phyloP scores from a whole-genome alignment of 2,888 invertebrate genomes.

The Mythimna vitellina region DNA sequence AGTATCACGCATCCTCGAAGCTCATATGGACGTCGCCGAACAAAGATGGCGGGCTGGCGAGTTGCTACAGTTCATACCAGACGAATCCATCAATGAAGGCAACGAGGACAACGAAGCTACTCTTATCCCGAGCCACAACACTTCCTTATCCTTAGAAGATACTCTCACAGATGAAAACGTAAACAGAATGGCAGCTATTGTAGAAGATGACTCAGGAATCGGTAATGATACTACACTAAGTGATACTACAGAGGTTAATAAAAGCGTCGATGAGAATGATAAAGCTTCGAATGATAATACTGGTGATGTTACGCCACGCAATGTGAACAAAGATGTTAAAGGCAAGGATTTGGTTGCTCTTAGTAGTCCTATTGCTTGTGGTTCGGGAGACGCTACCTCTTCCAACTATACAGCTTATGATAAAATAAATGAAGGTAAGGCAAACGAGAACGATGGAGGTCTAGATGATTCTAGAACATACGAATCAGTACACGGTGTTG shows the following conservation, averaged over 20 bases:
- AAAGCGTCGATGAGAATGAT: constrained; percentile 18
- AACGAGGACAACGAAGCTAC: constrained; percentile 78
- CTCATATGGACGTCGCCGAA: constrained; percentile 81
- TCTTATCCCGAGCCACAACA: constrained; percentile 75
- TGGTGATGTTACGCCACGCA: constrained; percentile 24
- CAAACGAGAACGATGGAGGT: constrained; percentile 18
- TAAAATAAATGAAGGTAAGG: constrained; percentile 13
- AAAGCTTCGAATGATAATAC: constrained; percentile 6
- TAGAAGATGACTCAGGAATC: constrained; percentile 68
- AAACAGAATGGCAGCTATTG: constrained; percentile 52
- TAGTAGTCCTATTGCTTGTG: constrained; percentile 26
- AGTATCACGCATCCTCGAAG: constrained; percentile 83
- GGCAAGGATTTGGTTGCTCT: not conserved
- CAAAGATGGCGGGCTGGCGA: constrained; percentile 78
- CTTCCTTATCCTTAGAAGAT: constrained; percentile 77
- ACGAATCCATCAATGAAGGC: constrained; percentile 71
- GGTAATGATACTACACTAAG: constrained; percentile 65
- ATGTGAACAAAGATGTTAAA: constrained; percentile 1
- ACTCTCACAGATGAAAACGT: constrained; percentile 79
- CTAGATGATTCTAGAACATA: constrained; percentile 33
- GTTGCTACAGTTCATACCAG: constrained; percentile 68
- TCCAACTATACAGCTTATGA: constrained; percentile 10
- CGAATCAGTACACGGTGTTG: constrained; percentile 46
- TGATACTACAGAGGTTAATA: constrained; percentile 54
- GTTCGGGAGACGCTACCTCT: constrained; percentile 27